Evolutionary conservation across 2,797 vertebrate species (phyloP), one percentile per base, ranked within the genome.

Genomic region (Ispidina lecontei): DNA sequence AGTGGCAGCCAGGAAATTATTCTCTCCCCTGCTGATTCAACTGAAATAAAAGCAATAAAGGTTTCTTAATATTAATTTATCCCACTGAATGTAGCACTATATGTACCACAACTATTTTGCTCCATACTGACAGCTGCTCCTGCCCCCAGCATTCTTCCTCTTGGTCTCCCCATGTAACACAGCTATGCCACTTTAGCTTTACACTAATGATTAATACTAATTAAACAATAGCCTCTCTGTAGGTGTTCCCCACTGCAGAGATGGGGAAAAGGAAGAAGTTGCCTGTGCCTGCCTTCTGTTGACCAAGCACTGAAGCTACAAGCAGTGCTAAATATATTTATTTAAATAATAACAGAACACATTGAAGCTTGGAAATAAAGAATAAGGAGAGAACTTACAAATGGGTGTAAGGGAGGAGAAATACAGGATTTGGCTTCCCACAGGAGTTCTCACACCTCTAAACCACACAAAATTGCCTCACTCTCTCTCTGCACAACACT

Each of bases 371-470:
- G 52, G 79, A 80, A 90, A 84, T 31, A 91, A 79, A 89, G 54
- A 41, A 60, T 46, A 55, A 54, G 54, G 59, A 76, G 29, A 87
- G 41, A 93, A 25, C 23, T 72, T 93, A 71, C 35, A 28, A 39
- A 68, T 18, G 28, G 51, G 43, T 84, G n/a, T 1, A 35, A n/a
- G 51, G 71, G 21, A 91, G 31, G 21, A 31, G 43, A 87, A 91
- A 63, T 26, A 37, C 6, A 69, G 46, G 19, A 70, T 69, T 58
- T 93, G 78, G 84, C 82, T 92, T 83, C 51, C 39, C 35, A 2
- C 8, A 80, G 17, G 65, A 75, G 54, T 52, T 87, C 82, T 92
- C 84, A 87, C 65, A 92, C 89, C 76, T 91, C 55, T 81, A 67
- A 87, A 91, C 81, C 54, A 89, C 22, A 19, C 44, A 62, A 62